Conservation (phyloP, 2,797 vertebrate species). For the Erethizon dorsatum region DNA sequence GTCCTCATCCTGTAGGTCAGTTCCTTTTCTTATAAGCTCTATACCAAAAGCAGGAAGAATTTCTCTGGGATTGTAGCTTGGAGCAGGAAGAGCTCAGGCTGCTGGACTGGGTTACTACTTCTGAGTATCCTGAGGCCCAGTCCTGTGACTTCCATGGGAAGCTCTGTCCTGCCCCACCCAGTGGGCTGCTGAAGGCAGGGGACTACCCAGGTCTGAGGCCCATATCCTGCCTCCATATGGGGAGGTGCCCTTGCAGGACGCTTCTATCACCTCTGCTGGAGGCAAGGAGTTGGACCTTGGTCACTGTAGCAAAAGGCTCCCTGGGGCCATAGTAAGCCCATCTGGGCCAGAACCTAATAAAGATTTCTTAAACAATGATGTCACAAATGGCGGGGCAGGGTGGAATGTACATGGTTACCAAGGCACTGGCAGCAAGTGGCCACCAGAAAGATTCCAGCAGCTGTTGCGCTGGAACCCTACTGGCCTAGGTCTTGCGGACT, state of each 20-base stretch:
- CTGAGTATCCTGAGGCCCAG: too few relatives aligned
- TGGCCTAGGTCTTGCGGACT: neutral
- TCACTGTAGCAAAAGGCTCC: neutral
- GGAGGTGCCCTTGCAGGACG: neutral
- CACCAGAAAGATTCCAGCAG: rapidly evolving
- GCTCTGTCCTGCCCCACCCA: too few relatives aligned
- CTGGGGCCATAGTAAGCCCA: neutral
- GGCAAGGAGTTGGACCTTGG: neutral
- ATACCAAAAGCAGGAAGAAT: neutral
- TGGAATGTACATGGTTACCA: neutral
- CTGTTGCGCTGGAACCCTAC: neutral
- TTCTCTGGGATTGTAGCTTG: too few relatives aligned
- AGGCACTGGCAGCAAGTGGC: neutral
- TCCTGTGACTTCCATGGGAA: too few relatives aligned
- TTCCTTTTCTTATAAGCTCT: neutral
- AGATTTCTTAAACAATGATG: neutral
- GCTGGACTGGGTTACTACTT: too few relatives aligned
- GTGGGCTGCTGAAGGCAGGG: too few relatives aligned
- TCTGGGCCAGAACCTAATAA: neutral
- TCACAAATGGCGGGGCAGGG: neutral
- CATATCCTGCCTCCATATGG: neutral
- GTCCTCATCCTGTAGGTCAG: neutral
- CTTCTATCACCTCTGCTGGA: neutral
- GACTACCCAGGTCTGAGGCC: neutral
- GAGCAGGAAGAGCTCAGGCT: too few relatives aligned